Conservation (phyloP, 2,113 vertebrate species). For the Bolborhynchus lineola region DNA sequence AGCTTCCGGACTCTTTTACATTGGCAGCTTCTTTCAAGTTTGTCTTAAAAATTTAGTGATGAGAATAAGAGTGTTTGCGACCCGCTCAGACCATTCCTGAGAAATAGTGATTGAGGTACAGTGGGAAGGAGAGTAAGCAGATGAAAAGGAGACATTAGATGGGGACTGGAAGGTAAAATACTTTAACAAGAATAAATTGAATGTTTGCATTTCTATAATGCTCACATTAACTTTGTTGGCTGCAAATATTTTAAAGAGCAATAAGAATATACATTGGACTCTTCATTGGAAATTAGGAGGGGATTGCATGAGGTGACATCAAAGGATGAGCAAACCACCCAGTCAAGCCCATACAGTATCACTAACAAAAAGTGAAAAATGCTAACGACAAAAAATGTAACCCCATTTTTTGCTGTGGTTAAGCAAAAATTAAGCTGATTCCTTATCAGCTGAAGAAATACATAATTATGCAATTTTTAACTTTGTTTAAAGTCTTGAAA, state of each 20-base stretch:
- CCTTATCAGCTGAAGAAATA: neutral
- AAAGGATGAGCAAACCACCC: neutral
- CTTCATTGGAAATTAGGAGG: neutral
- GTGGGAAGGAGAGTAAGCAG: neutral
- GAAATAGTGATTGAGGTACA: neutral
- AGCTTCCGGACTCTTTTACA: neutral
- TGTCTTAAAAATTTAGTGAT: neutral
- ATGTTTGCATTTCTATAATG: neutral
- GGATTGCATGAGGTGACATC: neutral
- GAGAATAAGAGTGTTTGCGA: neutral
- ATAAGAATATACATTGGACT: neutral
- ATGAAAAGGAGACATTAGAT: neutral
- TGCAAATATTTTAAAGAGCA: neutral
- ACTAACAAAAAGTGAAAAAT: neutral
- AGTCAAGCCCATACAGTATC: neutral
- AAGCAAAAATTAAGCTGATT: too few species aligned
- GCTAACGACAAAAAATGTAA: neutral
- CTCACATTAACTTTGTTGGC: neutral
- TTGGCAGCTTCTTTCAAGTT: neutral
- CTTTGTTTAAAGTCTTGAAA: conserved; percentile 28
- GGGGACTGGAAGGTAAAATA: neutral
- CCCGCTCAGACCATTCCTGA: neutral
- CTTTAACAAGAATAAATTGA: neutral
- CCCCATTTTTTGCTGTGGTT: too few species aligned
- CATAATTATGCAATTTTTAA: neutral